Conservation (phyloP, 2,797 vertebrate genomes). For the Acrossocheilus fasciatus region DNA sequence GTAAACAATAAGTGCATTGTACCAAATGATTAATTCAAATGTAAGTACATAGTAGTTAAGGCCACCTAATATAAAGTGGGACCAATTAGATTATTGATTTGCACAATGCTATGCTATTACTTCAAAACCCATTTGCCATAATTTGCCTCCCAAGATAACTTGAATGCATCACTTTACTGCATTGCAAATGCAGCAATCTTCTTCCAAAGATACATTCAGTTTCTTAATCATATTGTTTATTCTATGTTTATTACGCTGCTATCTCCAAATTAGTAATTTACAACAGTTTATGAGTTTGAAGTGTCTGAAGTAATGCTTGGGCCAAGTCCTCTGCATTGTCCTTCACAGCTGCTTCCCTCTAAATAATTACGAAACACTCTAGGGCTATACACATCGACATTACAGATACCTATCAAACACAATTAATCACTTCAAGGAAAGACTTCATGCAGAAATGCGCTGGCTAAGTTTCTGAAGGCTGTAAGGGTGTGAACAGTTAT, state of each 20-base stretch:
- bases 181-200: background rate
- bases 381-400: constrained; percentile 4
- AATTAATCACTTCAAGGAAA: constrained; percentile 35
- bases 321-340: constrained; percentile 10
- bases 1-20: too few relatives aligned
- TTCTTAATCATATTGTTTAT: constrained; percentile 10
- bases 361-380: constrained; percentile 32
- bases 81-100: too few relatives aligned
- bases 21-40: too few relatives aligned
- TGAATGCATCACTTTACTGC: background rate
- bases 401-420: constrained; percentile 45
- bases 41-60: too few relatives aligned
- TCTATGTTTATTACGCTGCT: background rate
- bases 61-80: too few relatives aligned
- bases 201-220: background rate
- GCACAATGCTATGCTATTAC: too few relatives aligned
- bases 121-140: too few relatives aligned
- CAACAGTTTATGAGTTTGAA: constrained; percentile 11
- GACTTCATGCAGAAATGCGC: constrained; percentile 27
- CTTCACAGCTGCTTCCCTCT: constrained; percentile 30
- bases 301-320: constrained; percentile 17
- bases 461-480: constrained; percentile 31
- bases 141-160: background rate
- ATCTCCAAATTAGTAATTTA: constrained; percentile 1
- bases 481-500: constrained; percentile 38